Percentiles rank a stretch among this genome's conserved stretches.
Conservation (phyloP, 2,113 vertebrate species). For the Leucosticte australis region DNA sequence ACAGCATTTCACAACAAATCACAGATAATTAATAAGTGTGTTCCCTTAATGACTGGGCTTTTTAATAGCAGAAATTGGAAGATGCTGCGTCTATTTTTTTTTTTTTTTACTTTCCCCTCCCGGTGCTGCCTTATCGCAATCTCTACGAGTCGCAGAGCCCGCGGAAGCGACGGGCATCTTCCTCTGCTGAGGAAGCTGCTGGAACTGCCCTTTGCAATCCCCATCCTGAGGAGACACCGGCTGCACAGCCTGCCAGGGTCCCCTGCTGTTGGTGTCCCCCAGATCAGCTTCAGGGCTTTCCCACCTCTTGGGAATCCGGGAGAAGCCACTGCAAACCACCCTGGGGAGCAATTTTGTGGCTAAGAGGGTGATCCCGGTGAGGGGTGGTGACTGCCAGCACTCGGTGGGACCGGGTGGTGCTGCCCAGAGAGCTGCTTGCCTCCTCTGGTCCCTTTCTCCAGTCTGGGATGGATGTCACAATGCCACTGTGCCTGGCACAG, state of each 20-base stretch:
- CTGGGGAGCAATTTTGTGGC: not conserved
- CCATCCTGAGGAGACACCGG: accelerated
- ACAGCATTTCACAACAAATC: slow-evolving; percentile 75
- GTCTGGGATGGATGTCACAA: not conserved
- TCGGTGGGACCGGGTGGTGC: not conserved
- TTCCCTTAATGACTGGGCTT: slow-evolving; percentile 73
- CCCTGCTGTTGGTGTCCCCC: not conserved
- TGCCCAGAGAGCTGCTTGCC: accelerated
- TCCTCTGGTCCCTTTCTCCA: not conserved
- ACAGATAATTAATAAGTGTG: slow-evolving; percentile 78
- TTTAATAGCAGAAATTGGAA: slow-evolving; percentile 76
- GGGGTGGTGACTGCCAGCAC: not conserved
- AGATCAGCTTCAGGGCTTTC: not conserved
- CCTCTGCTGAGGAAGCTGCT: not conserved
- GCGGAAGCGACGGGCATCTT: accelerated
- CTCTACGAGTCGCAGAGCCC: not conserved
- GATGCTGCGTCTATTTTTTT: slow-evolving; percentile 7
- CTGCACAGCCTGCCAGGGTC: accelerated
- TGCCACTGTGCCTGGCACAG: not conserved
- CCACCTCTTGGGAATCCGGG: not conserved
- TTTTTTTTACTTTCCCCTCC: not conserved
- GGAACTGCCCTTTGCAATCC: not conserved
- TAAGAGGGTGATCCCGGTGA: accelerated
- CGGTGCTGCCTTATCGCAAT: accelerated
- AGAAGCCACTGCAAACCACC: not conserved